Evolutionary conservation across 2,888 invertebrate genomes (phyloP), one percentile per base, ranked within the genome.

Genomic region (Adineta ricciae): DNA sequence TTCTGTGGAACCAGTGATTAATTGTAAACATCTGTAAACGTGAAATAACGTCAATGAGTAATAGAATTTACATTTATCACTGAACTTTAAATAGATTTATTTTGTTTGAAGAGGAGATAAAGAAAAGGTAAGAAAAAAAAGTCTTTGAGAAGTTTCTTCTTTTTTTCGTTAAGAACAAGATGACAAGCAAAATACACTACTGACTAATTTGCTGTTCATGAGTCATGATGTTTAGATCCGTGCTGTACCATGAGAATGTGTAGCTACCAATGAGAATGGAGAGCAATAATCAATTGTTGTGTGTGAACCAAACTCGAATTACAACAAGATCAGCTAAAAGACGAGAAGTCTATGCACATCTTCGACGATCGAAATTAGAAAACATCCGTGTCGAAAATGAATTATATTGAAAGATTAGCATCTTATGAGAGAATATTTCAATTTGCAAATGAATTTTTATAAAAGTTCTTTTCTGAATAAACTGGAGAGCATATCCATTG

Each of bases 1-100:
- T 93, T 87, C 93, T 91, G 88, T 93, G 93, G 90, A 93, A 93
- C 93, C 93, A 93, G 87, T 92, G 92, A 86, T 64, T 64, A 14
- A 64, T 7, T 32, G 64, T 64, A 32, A 32, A 32, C 64, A 64
- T 64, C 64, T 64, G 16, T 16, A 64, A 32, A 19, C 5, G 32
- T 32, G 27, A 32, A 32, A n/a, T n/a, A n/a, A n/a, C n/a, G n/a
- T n/a, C n/a, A n/a, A n/a, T n/a, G n/a, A n/a, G n/a, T n/a, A n/a
- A n/a, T n/a, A n/a, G n/a, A n/a, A n/a, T n/a, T n/a, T 36, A 27
- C 64, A 64, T 64, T 9, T 32, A 14, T 64, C 32, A 27, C 64
- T 64, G 64, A 64, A 64, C 64, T 64, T 32, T 32, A 64, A 64
- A 64, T 64, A 64, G 4, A 19, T 7, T 32, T 64, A 1, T 19